phyloP scores from a whole-genome alignment of 2,888 invertebrate species.

The Galerucella pusilla region DNA sequence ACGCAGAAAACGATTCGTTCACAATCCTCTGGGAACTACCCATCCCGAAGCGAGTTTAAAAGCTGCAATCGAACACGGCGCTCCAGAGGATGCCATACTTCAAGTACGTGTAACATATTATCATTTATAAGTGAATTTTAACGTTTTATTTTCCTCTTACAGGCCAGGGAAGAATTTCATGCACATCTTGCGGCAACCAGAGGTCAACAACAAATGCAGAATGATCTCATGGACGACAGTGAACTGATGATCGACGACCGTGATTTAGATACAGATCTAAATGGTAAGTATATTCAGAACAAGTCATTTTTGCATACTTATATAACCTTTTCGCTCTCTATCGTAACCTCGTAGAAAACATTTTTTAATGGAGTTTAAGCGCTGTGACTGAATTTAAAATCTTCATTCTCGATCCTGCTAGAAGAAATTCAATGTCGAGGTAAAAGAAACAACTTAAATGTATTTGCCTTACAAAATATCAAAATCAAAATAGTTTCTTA shows the following conservation, averaged over 20 bases:
- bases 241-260: conserved; percentile 91
- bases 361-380: too few relatives aligned
- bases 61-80: conserved; percentile 84
- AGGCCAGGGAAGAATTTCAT: conserved; percentile 94
- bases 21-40: conserved; percentile 92
- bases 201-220: conserved; percentile 78
- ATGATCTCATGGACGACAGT: conserved; percentile 92
- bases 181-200: conserved; percentile 86
- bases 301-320: too few relatives aligned
- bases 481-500: too few relatives aligned
- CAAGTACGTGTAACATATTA: conserved; percentile 68
- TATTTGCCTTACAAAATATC: too few relatives aligned
- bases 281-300: conserved; percentile 68
- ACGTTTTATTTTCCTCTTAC: conserved; percentile 30
- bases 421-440: too few relatives aligned
- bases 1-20: conserved; percentile 92
- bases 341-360: too few relatives aligned
- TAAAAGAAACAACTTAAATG: too few relatives aligned
- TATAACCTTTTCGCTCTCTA: too few relatives aligned
- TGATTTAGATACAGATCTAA: conserved; percentile 87
- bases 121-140: background rate
- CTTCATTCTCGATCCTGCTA: too few relatives aligned
- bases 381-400: too few relatives aligned
- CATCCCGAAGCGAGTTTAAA: conserved; percentile 91
- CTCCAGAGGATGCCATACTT: conserved; percentile 91